phyloP scores from a whole-genome alignment of 2,797 vertebrate species.

The Halcyon smyrnensis region DNA sequence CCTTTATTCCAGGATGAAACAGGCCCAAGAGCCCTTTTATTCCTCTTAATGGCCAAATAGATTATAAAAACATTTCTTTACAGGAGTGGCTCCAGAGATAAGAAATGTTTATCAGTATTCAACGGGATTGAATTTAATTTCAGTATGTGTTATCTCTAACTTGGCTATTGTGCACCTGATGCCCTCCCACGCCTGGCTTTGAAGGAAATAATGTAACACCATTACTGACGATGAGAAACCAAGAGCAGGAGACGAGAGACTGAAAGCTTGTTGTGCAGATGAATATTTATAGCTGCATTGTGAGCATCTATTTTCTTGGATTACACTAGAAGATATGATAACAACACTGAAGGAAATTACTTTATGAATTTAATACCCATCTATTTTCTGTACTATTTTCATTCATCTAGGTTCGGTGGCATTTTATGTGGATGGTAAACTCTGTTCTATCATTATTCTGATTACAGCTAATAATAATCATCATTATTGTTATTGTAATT shows the following conservation, averaged over 20 bases:
- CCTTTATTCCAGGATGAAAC: not conserved
- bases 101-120: slow-evolving; percentile 42
- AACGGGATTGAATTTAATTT: slow-evolving; percentile 35
- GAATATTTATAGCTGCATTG: slow-evolving; percentile 36
- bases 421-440: not conserved
- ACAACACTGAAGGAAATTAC: slow-evolving; percentile 38
- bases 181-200: not conserved
- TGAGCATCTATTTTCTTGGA: slow-evolving; percentile 27
- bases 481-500: not conserved
- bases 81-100: slow-evolving; percentile 27
- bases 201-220: not conserved
- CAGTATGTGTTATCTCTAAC: not conserved
- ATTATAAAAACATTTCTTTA: slow-evolving; percentile 43
- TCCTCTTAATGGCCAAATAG: slow-evolving; percentile 37
- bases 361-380: slow-evolving; percentile 23
- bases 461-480: not conserved
- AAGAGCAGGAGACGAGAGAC: not conserved
- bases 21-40: not conserved
- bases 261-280: not conserved
- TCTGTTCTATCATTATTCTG: not conserved
- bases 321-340: slow-evolving; percentile 30
- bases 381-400: not conserved
- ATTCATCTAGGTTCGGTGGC: not conserved
- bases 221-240: not conserved
- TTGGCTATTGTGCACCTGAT: slow-evolving; percentile 24